phyloP scores from a whole-genome alignment of 92 coral and sea anemone species.

The Zoanthus gigantus region DNA sequence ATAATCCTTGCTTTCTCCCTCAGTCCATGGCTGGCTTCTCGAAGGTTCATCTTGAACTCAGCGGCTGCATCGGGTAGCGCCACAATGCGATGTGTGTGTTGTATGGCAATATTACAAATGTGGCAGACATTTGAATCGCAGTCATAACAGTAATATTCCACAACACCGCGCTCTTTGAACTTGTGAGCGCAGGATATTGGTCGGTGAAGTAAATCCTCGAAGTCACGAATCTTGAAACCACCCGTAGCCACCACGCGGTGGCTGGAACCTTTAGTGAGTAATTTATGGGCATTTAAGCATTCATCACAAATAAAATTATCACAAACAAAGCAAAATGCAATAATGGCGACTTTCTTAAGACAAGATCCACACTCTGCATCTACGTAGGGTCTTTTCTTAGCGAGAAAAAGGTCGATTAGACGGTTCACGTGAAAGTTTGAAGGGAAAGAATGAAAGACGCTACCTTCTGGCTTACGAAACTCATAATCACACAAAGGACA shows the following conservation, averaged over 20 bases:
- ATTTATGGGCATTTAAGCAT: constrained; percentile 87
- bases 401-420: constrained; percentile 78
- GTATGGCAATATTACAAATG: constrained; percentile 90
- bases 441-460: constrained; percentile 77
- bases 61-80: constrained; percentile 88
- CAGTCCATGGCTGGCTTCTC: constrained; percentile 70
- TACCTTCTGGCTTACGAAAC: constrained; percentile 85
- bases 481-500: constrained; percentile 87
- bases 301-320: constrained; percentile 90
- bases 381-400: constrained; percentile 79
- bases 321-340: constrained; percentile 87
- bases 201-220: constrained; percentile 78
- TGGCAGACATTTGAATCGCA: constrained; percentile 91
- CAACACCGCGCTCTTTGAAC: constrained; percentile 87
- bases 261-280: constrained; percentile 74
- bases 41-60: constrained; percentile 82
- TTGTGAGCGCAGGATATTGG: constrained; percentile 84
- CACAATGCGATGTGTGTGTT: constrained; percentile 86
- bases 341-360: constrained; percentile 71
- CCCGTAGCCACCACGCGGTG: constrained; percentile 80
- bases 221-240: constrained; percentile 80
- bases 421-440: constrained; percentile 79
- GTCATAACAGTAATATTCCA: constrained; percentile 89
- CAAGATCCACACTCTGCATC: constrained; percentile 87
- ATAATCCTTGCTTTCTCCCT: constrained; percentile 73